These are phyloP conservation scores for Cotesia vestalis DNA, from an alignment of 1,140 invertebrate genomes.

Conservation along the genomic window DNA sequence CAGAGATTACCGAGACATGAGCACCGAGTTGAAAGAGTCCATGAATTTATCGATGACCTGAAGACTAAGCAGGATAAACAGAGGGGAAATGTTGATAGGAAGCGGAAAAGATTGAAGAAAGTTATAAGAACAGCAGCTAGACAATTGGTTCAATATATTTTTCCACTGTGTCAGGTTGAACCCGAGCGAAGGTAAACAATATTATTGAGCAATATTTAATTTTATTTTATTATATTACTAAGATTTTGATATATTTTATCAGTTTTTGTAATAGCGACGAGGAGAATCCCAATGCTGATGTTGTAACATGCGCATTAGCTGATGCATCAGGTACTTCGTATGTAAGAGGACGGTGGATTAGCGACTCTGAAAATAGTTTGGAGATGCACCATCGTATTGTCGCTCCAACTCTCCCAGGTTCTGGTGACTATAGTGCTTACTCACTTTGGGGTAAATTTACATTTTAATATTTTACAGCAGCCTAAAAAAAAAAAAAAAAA, in stretches of 20 bases:
- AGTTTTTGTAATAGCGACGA: conserved; percentile 64
- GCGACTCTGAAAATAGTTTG: conserved; percentile 71
- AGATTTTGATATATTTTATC: conserved; percentile 36
- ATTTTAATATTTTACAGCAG: too few species aligned
- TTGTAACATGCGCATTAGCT: conserved; percentile 75
- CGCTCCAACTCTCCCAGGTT: conserved; percentile 77
- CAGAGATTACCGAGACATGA: conserved; percentile 72
- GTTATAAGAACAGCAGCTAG: conserved; percentile 71
- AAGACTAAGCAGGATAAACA: conserved; percentile 66
- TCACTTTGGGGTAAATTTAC: conserved; percentile 73
- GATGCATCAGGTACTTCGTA: conserved; percentile 81
- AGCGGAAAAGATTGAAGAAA: conserved; percentile 70
- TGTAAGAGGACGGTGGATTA: conserved; percentile 78
- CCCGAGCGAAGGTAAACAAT: conserved; percentile 63
- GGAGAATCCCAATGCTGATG: conserved; percentile 70
- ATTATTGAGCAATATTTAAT: not conserved
- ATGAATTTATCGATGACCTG: conserved; percentile 68
- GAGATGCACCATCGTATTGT: conserved; percentile 79
- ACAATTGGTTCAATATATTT: conserved; percentile 79
- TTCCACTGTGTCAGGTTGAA: conserved; percentile 74
- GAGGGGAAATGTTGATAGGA: conserved; percentile 66
- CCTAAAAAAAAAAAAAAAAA: not conserved
- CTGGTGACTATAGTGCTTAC: conserved; percentile 82
- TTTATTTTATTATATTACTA: too few species aligned
- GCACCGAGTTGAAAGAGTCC: conserved; percentile 71